Base-by-base conservation (phyloP, 2,113 vertebrate species). In the Microcebus jonahi region DNA sequence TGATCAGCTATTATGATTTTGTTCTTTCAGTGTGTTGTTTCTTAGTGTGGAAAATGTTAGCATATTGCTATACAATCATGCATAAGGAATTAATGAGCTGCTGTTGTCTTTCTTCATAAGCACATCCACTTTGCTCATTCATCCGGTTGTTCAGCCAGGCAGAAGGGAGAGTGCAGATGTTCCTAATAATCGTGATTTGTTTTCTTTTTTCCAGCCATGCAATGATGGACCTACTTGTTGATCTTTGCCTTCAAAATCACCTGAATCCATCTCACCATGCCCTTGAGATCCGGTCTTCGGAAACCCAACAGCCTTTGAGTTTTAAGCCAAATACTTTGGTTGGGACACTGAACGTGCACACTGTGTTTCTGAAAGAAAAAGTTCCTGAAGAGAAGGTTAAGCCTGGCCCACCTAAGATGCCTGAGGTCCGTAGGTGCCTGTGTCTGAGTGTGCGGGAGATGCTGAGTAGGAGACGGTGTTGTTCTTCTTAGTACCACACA, bases 141-240 rank as follows among this genome's bases (percentile, higher is more conserved):
- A 1, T 6, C 45, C 25, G 1, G 6, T 1, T 8, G 14, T 23
- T 4, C 4, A 50, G 97, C 89, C 50, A 95, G 79, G 87, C 29
- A 67, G 98, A 98, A 98, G 98, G 97, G 70, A 87, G 91, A 96
- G 91, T 59, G 0, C 48, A 70, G 57, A 76, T 68, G 25, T 9
- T 90, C 27, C 83, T 59, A 8, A 80, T 97, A 90, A 98, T 0
- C 0, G 7, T 87, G 45, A 29, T 81, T 95, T 48, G 95, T 48
- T 82, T 81, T 97, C 87, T 96, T 76, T 65, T 92, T 97, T 98
- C 21, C 98, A 99, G 99, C 98, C 99, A 99, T 98, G 99, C 99
- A 55, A 98, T 99, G 98, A 99, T 99, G 99, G 99, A 99, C 98
- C 97, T 99, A 0, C 98, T 99, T 98, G 99, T 99, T n/a, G 99